Percentiles rank a stretch among this genome's conserved stretches.
Evolutionary conservation across 2,797 vertebrate species (phyloP).

Genomic region (Eospalax fontanierii): DNA sequence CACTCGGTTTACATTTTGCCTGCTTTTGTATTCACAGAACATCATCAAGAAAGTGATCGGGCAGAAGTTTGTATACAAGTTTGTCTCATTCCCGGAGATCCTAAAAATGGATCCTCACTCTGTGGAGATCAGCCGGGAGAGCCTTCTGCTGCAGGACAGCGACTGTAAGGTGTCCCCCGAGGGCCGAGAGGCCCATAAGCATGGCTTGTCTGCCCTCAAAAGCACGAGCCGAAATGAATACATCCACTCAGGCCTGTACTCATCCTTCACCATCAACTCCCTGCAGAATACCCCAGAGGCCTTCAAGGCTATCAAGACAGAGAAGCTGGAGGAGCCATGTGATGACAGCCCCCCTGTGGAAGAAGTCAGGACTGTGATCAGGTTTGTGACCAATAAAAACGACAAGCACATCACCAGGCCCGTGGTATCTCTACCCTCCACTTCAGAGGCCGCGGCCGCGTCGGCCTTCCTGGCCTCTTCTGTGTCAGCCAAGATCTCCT

Average conservation of each 20-base stretch:
- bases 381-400: slow-evolving; percentile 94
- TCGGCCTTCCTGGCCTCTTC: slow-evolving; percentile 91
- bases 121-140: slow-evolving; percentile 94
- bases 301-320: slow-evolving; percentile 93
- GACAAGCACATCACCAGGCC: slow-evolving; percentile 91
- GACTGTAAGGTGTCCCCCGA: slow-evolving; percentile 91
- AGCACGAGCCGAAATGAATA: slow-evolving; percentile 94
- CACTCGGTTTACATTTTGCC: slow-evolving; percentile 33
- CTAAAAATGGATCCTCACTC: slow-evolving; percentile 96
- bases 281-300: slow-evolving; percentile 93
- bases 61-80: slow-evolving; percentile 99
- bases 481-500: slow-evolving; percentile 91
- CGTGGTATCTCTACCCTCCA: slow-evolving; percentile 91
- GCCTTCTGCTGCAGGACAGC: slow-evolving; percentile 92
- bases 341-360: slow-evolving; percentile 91
- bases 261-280: slow-evolving; percentile 95
- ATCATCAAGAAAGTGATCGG: slow-evolving; percentile 99
- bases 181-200: slow-evolving; percentile 92
- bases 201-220: slow-evolving; percentile 90
- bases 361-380: slow-evolving; percentile 96
- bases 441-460: slow-evolving; percentile 89
- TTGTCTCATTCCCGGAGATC: slow-evolving; percentile 98
- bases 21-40: slow-evolving; percentile 92
- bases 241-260: slow-evolving; percentile 96
- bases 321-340: slow-evolving; percentile 89